phyloP scores from a whole-genome alignment of 2,797 vertebrate genomes.

The Tympanoctomys barrerae region DNA sequence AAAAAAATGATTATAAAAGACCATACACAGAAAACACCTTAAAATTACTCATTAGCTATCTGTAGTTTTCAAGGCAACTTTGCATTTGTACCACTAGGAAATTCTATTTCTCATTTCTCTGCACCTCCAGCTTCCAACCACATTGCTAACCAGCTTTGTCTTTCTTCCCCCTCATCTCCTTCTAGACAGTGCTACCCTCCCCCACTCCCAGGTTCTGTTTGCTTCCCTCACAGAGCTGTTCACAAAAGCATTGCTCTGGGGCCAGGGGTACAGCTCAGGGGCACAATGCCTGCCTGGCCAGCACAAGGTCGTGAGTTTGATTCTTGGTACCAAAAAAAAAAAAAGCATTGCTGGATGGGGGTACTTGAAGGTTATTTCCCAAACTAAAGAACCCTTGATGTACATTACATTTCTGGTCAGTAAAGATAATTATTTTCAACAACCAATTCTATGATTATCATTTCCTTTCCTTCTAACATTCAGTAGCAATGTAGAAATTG shows the following conservation, averaged over 20 bases:
- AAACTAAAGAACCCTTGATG: neutral
- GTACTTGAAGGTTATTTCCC: neutral
- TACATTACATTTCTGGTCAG: neutral
- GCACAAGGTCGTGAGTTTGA: no score
- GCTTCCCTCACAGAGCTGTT: neutral
- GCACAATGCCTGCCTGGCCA: no score
- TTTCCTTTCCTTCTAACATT: neutral
- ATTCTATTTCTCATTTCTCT: neutral
- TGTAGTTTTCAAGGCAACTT: constrained; percentile 8
- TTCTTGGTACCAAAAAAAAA: no score
- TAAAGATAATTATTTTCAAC: neutral
- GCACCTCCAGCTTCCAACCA: neutral
- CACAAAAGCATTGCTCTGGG: neutral
- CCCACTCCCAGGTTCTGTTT: neutral
- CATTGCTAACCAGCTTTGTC: neutral
- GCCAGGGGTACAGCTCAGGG: no score
- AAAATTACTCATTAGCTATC: neutral
- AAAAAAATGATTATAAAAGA: neutral
- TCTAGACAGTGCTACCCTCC: neutral
- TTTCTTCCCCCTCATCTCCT: neutral
- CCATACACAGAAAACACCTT: neutral
- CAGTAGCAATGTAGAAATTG: neutral
- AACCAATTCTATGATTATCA: neutral
- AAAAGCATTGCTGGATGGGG: neutral
- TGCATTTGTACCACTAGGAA: neutral